Evolutionary conservation across 2,113 vertebrate genomes (phyloP).

Genomic region (Sus scrofa): T2T-Sscrofa CM000818.6:97515501-97516000

Average conservation of each 20-base stretch:
- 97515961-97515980: background rate
- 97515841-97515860: background rate
- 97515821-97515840: background rate
- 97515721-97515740: background rate
- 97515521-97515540: background rate
- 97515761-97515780: background rate
- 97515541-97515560: slow-evolving; percentile 30
- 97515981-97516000: background rate
- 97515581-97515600: slow-evolving; percentile 42
- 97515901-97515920: background rate
- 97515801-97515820: background rate
- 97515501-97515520: background rate
- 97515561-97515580: slow-evolving; percentile 52
- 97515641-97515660: slow-evolving; percentile 33
- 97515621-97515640: slow-evolving; percentile 63
- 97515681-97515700: background rate
- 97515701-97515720: slow-evolving; percentile 57
- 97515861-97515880: background rate
- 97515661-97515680: background rate
- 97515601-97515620: slow-evolving; percentile 67
- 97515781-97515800: background rate
- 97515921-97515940: background rate
- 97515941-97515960: background rate
- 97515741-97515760: background rate
- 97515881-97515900: background rate